Percentiles rank a stretch among this genome's conserved stretches.
These are phyloP conservation scores for Augiades crinisus DNA, from an alignment of 2,888 invertebrate species.

Conservation along the genomic window DNA sequence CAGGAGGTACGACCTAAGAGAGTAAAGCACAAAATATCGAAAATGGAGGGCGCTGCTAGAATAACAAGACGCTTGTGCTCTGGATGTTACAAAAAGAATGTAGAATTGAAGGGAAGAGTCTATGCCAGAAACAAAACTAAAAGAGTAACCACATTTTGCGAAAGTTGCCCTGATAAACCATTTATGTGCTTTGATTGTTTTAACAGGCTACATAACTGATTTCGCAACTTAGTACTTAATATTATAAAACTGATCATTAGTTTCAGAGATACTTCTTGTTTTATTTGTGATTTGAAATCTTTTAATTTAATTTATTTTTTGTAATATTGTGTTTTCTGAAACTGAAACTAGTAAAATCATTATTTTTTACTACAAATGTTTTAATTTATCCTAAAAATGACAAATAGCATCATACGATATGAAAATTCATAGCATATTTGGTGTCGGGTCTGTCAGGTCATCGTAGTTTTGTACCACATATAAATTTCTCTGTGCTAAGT, in stretches of 20 bases:
- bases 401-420: slow-evolving; percentile 1
- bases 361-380: background rate
- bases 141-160: no score
- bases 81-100: no score
- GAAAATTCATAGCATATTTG: slow-evolving; percentile 1
- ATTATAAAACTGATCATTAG: background rate
- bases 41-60: no score
- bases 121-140: no score
- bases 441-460: slow-evolving; percentile 1
- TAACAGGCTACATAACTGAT: no score
- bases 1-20: no score
- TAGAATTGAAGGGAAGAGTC: no score
- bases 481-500: background rate
- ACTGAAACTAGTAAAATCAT: background rate
- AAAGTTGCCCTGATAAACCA: no score
- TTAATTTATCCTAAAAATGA: background rate
- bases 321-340: background rate
- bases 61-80: no score
- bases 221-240: background rate
- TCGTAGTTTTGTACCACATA: background rate
- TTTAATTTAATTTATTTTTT: background rate
- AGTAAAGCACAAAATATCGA: no score
- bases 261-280: background rate
- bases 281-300: background rate
- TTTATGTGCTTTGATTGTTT: no score